phyloP scores from a whole-genome alignment of 2,797 vertebrate genomes.

The Rhadinocentrus ornatus region DNA sequence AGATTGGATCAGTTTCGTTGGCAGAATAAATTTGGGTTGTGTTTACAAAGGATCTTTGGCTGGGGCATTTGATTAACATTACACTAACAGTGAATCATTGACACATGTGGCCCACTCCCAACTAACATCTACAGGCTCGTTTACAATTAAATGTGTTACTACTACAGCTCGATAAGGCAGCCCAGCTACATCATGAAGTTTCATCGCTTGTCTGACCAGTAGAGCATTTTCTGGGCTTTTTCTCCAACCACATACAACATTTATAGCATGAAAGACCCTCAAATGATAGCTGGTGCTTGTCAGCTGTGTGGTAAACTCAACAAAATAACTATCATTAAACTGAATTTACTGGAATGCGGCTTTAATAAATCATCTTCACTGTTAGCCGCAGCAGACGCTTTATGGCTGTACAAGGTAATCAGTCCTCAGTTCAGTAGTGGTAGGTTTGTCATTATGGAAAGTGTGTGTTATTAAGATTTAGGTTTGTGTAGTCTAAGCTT shows the following conservation, averaged over 20 bases:
- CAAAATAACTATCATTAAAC: conserved; percentile 33
- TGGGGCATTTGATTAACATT: conserved; percentile 37
- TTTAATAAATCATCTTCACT: conserved; percentile 8
- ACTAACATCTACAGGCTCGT: conserved; percentile 19
- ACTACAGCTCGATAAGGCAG: conserved; percentile 5
- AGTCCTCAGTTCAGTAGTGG: conserved; percentile 7
- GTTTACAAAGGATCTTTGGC: conserved; percentile 44
- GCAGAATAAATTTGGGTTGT: conserved; percentile 33
- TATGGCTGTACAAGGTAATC: conserved; percentile 11
- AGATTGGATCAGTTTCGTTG: conserved; percentile 44
- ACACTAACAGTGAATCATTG: conserved; percentile 42
- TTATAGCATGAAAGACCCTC: conserved; percentile 34
- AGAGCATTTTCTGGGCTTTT: conserved; percentile 3
- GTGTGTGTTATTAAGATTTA: conserved; percentile 18
- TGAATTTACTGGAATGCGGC: conserved; percentile 27
- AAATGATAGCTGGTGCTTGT: conserved; percentile 22
- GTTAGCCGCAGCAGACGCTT: neutral
- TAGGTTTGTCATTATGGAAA: conserved; percentile 10
- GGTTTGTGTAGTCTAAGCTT: neutral
- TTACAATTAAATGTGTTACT: conserved; percentile 24
- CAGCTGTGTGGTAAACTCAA: conserved; percentile 18
- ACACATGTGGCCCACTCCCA: conserved; percentile 34
- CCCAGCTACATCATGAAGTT: neutral
- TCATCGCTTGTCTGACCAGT: conserved; percentile 18
- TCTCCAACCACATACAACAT: conserved; percentile 21